Evolutionary conservation across 1,140 invertebrate genomes (phyloP).

Genomic region (Drosophila azteca): DNA sequence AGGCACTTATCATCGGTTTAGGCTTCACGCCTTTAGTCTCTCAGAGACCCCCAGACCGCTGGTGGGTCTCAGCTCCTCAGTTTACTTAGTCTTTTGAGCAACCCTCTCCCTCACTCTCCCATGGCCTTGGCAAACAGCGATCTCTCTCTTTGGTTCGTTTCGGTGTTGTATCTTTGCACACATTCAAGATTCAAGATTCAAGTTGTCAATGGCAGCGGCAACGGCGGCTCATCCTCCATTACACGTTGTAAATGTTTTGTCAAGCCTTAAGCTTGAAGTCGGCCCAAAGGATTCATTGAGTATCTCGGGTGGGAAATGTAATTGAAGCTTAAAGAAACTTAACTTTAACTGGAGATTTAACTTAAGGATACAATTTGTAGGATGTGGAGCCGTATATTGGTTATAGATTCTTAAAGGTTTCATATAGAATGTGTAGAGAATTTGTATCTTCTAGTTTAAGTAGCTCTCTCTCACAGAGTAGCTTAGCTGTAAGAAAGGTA

Average conservation of each 20-base stretch:
- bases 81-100: conserved; percentile 7
- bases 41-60: conserved; percentile 2
- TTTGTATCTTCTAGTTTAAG: too few relatives aligned
- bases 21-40: conserved; percentile 73
- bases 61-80: conserved; percentile 1
- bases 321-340: too few relatives aligned
- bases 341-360: too few relatives aligned
- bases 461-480: too few relatives aligned
- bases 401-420: too few relatives aligned
- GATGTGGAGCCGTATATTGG: too few relatives aligned
- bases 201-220: conserved; percentile 23
- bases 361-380: too few relatives aligned
- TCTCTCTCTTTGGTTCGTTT: neutral
- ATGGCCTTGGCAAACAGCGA: conserved; percentile 15
- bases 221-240: conserved; percentile 20
- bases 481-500: too few relatives aligned
- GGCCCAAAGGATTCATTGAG: too few relatives aligned
- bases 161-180: neutral
- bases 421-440: too few relatives aligned
- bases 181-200: conserved; percentile 10
- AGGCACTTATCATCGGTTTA: conserved; percentile 76
- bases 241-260: conserved; percentile 2
- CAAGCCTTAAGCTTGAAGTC: conserved; percentile 1
- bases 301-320: too few relatives aligned
- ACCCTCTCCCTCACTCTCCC: neutral